Percentiles rank a stretch among this genome's conserved stretches.
Evolutionary conservation across 2,888 invertebrate genomes (phyloP).

Genomic region (Athripsodes cinereus): DNA sequence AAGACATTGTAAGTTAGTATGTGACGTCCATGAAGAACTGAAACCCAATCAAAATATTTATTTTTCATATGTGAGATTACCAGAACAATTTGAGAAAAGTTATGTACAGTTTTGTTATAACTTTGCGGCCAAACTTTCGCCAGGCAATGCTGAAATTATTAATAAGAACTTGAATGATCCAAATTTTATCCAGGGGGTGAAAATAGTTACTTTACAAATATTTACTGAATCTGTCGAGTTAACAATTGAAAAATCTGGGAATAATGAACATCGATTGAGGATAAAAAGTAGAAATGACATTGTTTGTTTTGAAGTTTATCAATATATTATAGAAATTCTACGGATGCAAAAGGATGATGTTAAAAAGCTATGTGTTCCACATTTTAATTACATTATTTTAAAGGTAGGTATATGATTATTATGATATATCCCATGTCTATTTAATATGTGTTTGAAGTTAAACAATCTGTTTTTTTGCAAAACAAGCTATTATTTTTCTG

Average conservation of each 20-base stretch:
- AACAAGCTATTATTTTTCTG: too few species aligned
- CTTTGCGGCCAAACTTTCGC: conserved; percentile 2
- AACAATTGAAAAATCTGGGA: conserved; percentile 1
- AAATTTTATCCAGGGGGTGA: conserved; percentile 5
- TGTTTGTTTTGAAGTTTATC: conserved; percentile 7
- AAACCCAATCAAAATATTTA: not conserved
- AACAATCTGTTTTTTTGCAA: too few species aligned
- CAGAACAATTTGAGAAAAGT: conserved; percentile 3
- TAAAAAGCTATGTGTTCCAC: not conserved
- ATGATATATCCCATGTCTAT: too few species aligned
- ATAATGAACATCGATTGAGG: conserved; percentile 2
- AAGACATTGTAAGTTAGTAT: conserved; percentile 5
- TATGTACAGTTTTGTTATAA: conserved; percentile 2
- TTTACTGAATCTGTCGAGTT: conserved; percentile 1
- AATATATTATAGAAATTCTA: conserved; percentile 4
- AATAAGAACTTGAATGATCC: conserved; percentile 1
- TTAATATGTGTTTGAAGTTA: too few species aligned
- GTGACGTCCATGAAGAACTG: not conserved
- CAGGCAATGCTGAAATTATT: not conserved
- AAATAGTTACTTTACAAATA: not conserved
- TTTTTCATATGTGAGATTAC: conserved; percentile 9
- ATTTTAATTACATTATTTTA: conserved; percentile 17
- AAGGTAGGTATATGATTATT: too few species aligned
- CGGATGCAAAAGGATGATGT: not conserved
- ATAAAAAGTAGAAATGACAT: conserved; percentile 1